phyloP scores from a whole-genome alignment of 2,113 vertebrate species.

The Oxyura jamaicensis region DNA sequence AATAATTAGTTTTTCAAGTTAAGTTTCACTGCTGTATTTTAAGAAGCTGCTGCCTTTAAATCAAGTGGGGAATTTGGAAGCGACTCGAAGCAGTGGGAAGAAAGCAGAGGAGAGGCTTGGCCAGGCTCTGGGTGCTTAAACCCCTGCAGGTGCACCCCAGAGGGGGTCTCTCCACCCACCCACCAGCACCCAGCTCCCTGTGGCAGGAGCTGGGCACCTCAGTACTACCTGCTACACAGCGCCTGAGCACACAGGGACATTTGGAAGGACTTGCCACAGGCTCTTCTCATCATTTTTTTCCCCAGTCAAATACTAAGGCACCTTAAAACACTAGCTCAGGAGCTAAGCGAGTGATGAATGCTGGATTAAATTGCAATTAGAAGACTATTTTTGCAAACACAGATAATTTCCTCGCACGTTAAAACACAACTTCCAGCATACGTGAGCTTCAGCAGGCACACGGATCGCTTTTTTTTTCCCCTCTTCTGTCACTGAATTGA shows the following conservation, averaged over 20 bases:
- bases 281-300: background rate
- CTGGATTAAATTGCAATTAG: background rate
- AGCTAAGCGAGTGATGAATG: background rate
- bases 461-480: background rate
- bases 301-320: fast-evolving
- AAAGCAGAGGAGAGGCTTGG: background rate
- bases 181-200: fast-evolving
- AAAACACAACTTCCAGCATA: background rate
- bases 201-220: background rate
- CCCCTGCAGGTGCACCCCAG: background rate
- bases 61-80: background rate
- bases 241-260: background rate
- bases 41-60: background rate
- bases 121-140: background rate
- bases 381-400: background rate
- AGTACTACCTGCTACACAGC: too few species aligned
- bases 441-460: background rate
- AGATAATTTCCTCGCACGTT: background rate
- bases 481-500: background rate
- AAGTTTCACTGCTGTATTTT: background rate
- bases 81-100: background rate
- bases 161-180: background rate
- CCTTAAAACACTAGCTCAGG: background rate
- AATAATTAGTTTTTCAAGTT: constrained; percentile 24
- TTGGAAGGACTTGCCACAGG: background rate